These are phyloP conservation scores for Brachyrhaphis roseni DNA, from an alignment of 2,797 vertebrate species.

Conservation along the genomic window DNA sequence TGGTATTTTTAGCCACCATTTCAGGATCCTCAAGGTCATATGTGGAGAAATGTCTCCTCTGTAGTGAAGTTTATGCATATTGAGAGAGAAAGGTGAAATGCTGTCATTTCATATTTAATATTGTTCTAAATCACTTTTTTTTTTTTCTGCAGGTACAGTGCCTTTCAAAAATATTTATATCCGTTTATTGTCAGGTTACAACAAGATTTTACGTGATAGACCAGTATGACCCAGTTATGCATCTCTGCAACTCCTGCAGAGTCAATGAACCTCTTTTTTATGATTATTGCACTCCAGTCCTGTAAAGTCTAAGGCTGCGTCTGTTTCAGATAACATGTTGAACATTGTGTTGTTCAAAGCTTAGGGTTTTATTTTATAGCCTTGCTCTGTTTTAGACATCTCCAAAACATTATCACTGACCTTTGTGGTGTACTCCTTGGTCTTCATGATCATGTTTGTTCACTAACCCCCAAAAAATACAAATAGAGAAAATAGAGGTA, in stretches of 20 bases:
- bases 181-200: neutral
- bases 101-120: constrained; percentile 14
- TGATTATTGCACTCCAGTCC: neutral
- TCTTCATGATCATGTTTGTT: neutral
- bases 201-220: neutral
- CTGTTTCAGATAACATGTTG: neutral
- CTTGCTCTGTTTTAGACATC: neutral
- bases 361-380: neutral
- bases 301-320: neutral
- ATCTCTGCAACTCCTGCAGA: neutral
- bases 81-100: constrained; percentile 7
- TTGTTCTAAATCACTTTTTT: constrained; percentile 20
- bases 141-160: neutral
- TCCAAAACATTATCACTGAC: neutral
- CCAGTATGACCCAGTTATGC: neutral
- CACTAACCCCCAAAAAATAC: neutral
- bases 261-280: neutral
- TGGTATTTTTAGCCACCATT: constrained; percentile 5
- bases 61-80: constrained; percentile 27
- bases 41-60: constrained; percentile 22
- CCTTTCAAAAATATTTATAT: neutral
- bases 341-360: neutral
- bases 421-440: neutral
- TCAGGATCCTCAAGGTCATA: constrained; percentile 22
- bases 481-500: neutral